Evolutionary conservation across 2,888 invertebrate genomes (phyloP).

Genomic region (Toxonevra muliebris): DNA sequence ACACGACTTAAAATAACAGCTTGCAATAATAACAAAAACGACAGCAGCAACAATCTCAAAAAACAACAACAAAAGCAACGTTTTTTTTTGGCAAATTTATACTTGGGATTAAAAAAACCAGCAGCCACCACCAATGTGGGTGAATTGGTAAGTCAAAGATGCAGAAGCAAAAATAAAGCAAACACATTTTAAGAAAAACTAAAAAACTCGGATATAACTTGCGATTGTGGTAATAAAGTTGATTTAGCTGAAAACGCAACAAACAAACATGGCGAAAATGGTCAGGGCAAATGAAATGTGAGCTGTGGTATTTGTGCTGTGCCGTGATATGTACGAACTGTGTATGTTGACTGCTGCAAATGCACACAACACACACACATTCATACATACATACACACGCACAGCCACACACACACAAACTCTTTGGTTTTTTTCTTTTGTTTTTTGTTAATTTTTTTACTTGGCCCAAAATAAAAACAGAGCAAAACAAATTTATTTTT

Average conservation of each 20-base stretch:
- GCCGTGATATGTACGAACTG: neutral
- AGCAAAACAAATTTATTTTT: no score
- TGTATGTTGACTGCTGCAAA: neutral
- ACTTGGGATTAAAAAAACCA: neutral
- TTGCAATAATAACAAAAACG: neutral
- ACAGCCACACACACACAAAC: neutral
- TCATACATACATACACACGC: neutral
- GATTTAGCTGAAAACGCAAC: no score
- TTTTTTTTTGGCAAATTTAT: neutral
- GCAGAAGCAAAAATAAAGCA: neutral
- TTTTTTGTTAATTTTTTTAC: neutral
- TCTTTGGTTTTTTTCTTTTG: neutral
- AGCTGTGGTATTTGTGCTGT: neutral
- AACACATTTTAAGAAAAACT: no score
- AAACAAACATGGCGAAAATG: neutral
- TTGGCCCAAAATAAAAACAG: neutral
- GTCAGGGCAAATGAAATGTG: neutral
- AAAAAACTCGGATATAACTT: no score
- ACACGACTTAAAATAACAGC: neutral
- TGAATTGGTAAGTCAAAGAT: neutral
- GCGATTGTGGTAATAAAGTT: no score
- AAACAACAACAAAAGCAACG: conserved; percentile 20
- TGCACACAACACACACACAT: neutral
- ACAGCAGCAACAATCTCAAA: neutral
- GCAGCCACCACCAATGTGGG: neutral